phyloP scores from a whole-genome alignment of 2,888 invertebrate genomes.

The Disparrhopalites patrizii region DNA sequence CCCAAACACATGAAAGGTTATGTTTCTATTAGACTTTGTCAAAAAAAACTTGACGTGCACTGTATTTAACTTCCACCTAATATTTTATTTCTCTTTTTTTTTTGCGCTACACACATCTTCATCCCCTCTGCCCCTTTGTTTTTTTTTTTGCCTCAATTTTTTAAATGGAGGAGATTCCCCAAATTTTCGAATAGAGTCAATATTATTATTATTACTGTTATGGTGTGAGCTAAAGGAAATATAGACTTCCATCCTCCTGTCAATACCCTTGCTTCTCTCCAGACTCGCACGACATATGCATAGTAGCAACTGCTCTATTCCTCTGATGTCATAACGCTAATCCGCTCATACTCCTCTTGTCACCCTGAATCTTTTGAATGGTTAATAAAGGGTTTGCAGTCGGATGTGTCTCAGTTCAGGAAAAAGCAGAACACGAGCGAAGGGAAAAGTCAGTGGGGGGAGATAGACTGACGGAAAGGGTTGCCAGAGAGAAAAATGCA shows the following conservation, averaged over 20 bases:
- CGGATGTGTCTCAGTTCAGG: neutral
- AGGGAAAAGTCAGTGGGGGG: neutral
- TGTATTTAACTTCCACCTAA: too few species aligned
- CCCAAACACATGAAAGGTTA: neutral
- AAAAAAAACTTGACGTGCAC: neutral
- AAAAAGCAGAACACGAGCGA: neutral
- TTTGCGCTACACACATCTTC: neutral
- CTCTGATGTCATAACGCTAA: neutral
- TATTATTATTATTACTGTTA: neutral
- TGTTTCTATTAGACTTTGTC: conserved; percentile 2
- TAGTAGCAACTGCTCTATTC: too few species aligned
- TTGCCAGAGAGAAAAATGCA: too few species aligned
- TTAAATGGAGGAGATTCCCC: neutral
- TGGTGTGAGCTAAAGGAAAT: too few species aligned
- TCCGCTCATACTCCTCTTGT: conserved; percentile 4
- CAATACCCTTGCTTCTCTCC: too few species aligned
- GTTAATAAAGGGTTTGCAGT: conserved; percentile 16
- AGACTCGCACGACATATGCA: too few species aligned
- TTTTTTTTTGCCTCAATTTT: too few species aligned
- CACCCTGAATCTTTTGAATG: conserved; percentile 13
- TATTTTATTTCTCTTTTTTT: too few species aligned
- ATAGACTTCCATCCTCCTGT: too few species aligned
- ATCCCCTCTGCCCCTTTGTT: too few species aligned
- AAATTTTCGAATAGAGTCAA: conserved; percentile 7
- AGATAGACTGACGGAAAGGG: too few species aligned